Percentiles rank a stretch among this genome's conserved stretches.
phyloP scores from a whole-genome alignment of 2,797 vertebrate species.

The Lepidocolaptes lacrymiger region DNA sequence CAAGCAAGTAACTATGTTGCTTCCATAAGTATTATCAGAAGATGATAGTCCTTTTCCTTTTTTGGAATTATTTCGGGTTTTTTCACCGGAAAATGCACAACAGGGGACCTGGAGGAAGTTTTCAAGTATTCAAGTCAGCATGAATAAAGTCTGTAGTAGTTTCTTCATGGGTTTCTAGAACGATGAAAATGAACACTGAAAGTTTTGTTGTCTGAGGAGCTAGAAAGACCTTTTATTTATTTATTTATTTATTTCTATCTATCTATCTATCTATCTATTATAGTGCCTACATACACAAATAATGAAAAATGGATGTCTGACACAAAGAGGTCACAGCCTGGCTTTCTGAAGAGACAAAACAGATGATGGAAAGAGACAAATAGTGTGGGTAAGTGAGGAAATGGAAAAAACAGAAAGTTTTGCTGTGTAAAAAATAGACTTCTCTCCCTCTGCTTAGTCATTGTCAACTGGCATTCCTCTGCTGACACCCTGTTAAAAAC shows the following conservation, averaged over 20 bases:
- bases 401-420: slow-evolving; percentile 18
- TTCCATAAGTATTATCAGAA: neutral
- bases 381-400: neutral
- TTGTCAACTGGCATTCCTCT: neutral
- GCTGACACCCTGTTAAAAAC: neutral
- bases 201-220: neutral
- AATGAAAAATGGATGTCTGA: neutral
- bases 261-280: neutral
- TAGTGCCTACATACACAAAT: neutral
- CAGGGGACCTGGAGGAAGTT: neutral
- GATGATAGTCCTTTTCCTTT: neutral
- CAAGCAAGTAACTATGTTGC: neutral
- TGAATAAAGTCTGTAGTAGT: neutral
- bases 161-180: neutral
- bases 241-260: neutral
- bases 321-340: neutral
- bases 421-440: neutral
- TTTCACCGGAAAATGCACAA: neutral
- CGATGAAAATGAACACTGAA: neutral
- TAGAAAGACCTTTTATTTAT: neutral
- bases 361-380: slow-evolving; percentile 16
- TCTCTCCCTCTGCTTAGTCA: slow-evolving; percentile 1
- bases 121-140: neutral
- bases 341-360: neutral
- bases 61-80: neutral